Conservation (phyloP, 2,797 vertebrate species). For the Gorsachius magnificus region DNA sequence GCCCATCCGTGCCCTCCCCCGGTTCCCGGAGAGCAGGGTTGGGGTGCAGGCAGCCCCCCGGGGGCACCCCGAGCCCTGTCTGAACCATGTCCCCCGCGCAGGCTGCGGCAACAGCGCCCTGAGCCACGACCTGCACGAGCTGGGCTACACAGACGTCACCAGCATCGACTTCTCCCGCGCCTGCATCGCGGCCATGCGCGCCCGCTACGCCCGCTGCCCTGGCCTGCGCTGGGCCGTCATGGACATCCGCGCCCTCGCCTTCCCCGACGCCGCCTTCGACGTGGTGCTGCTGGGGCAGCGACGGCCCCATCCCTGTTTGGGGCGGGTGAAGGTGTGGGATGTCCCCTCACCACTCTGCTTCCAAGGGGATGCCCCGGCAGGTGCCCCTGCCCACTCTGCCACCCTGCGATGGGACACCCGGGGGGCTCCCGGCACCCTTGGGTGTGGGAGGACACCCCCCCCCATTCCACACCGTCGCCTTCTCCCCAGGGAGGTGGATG, state of each 20-base stretch:
- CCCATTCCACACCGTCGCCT: background rate
- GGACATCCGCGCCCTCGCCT: constrained; percentile 83
- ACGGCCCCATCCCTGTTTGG: rapidly evolving
- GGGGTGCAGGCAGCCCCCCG: background rate
- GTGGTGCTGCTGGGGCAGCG: no score
- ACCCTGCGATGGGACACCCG: rapidly evolving
- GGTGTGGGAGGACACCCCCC: no score
- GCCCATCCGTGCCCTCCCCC: background rate
- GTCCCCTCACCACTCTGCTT: background rate
- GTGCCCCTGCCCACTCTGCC: no score
- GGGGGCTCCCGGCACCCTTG: background rate
- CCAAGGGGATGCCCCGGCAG: rapidly evolving
- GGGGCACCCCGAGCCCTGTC: rapidly evolving
- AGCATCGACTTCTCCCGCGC: constrained; percentile 91
- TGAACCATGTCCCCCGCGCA: constrained; percentile 44
- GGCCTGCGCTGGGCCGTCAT: constrained; percentile 88
- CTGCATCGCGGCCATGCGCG: constrained; percentile 84
- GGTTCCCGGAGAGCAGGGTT: rapidly evolving
- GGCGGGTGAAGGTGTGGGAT: background rate
- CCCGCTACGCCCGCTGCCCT: constrained; percentile 74
- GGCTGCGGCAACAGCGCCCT: constrained; percentile 92
- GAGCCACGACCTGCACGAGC: constrained; percentile 83
- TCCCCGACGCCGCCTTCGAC: constrained; percentile 81
- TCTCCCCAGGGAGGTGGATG: background rate
- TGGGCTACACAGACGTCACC: constrained; percentile 84